Conservation (phyloP, 2,113 vertebrate species). For the Lampris incognitus region DNA sequence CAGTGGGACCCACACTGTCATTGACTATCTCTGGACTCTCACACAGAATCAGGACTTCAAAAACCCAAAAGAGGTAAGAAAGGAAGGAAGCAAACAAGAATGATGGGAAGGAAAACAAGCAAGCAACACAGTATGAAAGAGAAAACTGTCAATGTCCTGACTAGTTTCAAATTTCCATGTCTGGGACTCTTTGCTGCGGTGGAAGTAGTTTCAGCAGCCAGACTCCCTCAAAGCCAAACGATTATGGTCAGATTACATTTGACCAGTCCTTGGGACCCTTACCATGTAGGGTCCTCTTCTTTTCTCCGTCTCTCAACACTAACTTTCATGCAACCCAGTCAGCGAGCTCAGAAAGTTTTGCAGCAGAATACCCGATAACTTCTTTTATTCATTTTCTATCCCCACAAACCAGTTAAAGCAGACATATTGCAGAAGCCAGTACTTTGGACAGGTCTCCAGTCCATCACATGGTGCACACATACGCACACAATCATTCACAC, state of each 20-base stretch:
- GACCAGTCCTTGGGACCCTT: slow-evolving; percentile 12
- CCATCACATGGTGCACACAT: too few relatives aligned
- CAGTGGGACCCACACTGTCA: too few relatives aligned
- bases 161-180: slow-evolving; percentile 4
- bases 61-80: neutral
- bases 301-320: neutral
- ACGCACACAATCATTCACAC: too few relatives aligned
- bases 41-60: too few relatives aligned
- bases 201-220: neutral
- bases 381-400: too few relatives aligned
- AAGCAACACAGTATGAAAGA: neutral
- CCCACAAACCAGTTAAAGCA: too few relatives aligned
- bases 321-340: neutral
- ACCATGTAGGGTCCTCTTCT: slow-evolving; percentile 2
- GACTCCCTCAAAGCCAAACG: slow-evolving; percentile 13
- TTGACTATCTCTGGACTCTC: too few relatives aligned
- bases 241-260: slow-evolving; percentile 12
- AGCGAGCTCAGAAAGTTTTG: slow-evolving; percentile 16
- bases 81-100: neutral
- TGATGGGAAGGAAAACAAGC: neutral
- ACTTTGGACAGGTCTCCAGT: too few relatives aligned
- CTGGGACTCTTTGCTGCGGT: neutral
- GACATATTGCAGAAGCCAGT: too few relatives aligned
- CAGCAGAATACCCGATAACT: too few relatives aligned
- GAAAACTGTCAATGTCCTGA: neutral